Conservation (phyloP, 2,113 vertebrate species). For the Cyprinodon tularosa region DNA sequence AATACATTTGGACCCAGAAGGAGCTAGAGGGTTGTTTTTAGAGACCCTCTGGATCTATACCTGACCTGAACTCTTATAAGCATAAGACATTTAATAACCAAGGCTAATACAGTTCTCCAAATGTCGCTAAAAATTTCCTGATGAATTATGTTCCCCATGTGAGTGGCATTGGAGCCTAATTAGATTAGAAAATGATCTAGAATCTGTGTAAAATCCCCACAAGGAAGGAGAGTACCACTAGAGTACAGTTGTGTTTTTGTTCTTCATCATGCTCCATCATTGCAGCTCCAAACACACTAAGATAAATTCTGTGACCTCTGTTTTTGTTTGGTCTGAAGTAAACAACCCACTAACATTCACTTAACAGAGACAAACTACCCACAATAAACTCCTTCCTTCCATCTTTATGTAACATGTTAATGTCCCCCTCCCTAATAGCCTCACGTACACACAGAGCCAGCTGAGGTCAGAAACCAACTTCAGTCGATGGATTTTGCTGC, state of each 20-base stretch:
- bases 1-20: too few species aligned
- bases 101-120: background rate
- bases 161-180: background rate
- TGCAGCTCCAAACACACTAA: background rate
- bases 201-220: background rate
- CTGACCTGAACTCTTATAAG: too few species aligned
- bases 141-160: background rate
- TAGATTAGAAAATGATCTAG: background rate
- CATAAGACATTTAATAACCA: background rate
- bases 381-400: background rate
- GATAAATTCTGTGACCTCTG: background rate
- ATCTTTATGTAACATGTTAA: background rate
- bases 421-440: background rate
- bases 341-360: background rate
- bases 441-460: background rate
- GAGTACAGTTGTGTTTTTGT: background rate
- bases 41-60: too few species aligned
- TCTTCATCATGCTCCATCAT: background rate
- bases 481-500: background rate
- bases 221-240: background rate
- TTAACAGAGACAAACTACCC: background rate
- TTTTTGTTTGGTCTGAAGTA: background rate
- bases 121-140: background rate
- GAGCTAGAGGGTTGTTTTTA: too few species aligned
- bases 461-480: background rate